These are phyloP conservation scores for Microcebus lehilahytsara DNA, from an alignment of 2,113 vertebrate species.

Conservation along the genomic window DNA sequence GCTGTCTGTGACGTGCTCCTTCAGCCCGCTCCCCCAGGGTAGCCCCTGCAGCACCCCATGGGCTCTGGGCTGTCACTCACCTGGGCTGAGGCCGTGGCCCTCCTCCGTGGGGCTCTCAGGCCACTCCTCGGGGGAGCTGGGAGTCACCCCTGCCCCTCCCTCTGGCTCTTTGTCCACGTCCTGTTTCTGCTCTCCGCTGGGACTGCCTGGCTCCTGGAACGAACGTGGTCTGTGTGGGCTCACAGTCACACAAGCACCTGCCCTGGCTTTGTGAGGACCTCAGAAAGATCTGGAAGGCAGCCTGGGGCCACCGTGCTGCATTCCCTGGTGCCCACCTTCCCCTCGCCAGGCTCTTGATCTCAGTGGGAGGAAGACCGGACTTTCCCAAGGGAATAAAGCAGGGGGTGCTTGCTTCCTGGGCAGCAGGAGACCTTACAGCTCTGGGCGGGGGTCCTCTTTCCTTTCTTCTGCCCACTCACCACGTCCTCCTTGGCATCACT, in stretches of 20 bases:
- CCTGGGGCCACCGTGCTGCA: background rate
- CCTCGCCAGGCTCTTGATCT: background rate
- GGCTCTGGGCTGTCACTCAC: slow-evolving; percentile 34
- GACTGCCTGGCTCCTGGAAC: slow-evolving; percentile 8
- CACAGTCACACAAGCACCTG: background rate
- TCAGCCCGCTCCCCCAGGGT: too few relatives aligned
- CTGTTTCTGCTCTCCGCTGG: background rate
- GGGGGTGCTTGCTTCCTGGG: background rate
- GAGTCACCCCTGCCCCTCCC: slow-evolving; percentile 25
- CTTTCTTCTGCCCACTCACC: background rate
- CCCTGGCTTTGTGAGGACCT: background rate
- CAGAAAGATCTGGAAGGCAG: slow-evolving; percentile 11
- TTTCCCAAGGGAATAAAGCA: background rate
- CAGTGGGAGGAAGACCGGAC: background rate
- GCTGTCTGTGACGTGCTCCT: rapidly evolving
- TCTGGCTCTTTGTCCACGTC: background rate
- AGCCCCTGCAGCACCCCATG: background rate
- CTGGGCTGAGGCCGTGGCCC: slow-evolving; percentile 38
- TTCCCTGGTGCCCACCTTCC: background rate
- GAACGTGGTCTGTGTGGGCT: background rate
- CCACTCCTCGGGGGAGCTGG: slow-evolving; percentile 71
- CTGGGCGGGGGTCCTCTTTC: background rate
- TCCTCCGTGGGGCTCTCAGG: slow-evolving; percentile 69
- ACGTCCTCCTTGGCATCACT: background rate
- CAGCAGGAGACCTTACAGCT: background rate